A percentile compares a stretch with the other conserved stretches of the same genome.
Conservation (phyloP, 2,888 invertebrate genomes). For the Dicyrtomina minuta region DNA sequence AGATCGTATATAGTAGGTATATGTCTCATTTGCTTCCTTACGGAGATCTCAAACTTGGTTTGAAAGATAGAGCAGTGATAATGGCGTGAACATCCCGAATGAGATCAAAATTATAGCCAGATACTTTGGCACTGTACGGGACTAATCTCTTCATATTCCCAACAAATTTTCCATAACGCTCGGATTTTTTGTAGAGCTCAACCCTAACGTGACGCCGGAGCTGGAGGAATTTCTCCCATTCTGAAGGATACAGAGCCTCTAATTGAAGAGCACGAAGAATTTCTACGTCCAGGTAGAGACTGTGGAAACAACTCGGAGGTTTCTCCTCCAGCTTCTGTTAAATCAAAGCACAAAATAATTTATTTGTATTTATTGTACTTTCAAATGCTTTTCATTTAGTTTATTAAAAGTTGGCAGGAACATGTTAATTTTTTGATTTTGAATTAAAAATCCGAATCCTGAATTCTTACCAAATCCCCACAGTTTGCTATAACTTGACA, state of each 20-base stretch:
- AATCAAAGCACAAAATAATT: too few relatives aligned
- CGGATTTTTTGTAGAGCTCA: constrained; percentile 41
- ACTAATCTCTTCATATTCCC: constrained; percentile 41
- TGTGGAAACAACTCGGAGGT: constrained; percentile 48
- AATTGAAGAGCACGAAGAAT: constrained; percentile 48
- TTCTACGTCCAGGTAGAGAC: constrained; percentile 50
- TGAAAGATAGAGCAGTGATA: constrained; percentile 48
- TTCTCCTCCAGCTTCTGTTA: too few relatives aligned
- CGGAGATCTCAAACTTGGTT: constrained; percentile 45
- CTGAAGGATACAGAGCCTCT: constrained; percentile 33
- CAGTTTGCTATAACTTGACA: too few relatives aligned
- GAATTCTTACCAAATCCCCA: too few relatives aligned
- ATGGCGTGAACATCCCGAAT: constrained; percentile 49
- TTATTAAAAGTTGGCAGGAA: too few relatives aligned
- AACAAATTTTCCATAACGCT: constrained; percentile 39
- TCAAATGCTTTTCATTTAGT: too few relatives aligned
- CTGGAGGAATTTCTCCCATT: constrained; percentile 45
- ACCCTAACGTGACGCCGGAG: constrained; percentile 29
- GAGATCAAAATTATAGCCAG: constrained; percentile 49
- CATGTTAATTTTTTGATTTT: constrained; percentile 58
- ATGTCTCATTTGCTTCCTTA: too few relatives aligned
- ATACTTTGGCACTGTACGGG: constrained; percentile 45
- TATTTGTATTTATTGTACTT: too few relatives aligned
- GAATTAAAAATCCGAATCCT: constrained; percentile 57
- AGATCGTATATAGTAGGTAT: too few relatives aligned